These are phyloP conservation scores for Limanda limanda DNA, from an alignment of 2,113 vertebrate genomes.

Conservation along the genomic window DNA sequence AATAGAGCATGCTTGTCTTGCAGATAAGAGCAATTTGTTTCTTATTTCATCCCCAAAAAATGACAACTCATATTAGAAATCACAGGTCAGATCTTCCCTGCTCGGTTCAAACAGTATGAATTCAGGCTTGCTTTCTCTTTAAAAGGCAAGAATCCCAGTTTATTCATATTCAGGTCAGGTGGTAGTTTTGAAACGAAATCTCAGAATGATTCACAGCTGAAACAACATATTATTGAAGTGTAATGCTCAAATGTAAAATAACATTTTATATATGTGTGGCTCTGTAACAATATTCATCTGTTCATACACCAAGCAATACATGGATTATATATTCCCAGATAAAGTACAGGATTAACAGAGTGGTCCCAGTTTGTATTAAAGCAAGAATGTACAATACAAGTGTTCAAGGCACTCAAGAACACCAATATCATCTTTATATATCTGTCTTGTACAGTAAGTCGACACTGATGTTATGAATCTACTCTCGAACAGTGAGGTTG, in stretches of 20 bases:
- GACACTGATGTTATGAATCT: neutral
- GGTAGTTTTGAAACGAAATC: neutral
- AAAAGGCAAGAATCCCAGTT: neutral
- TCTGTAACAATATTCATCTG: conserved; percentile 38
- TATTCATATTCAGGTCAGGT: neutral
- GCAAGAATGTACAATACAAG: conserved; percentile 19
- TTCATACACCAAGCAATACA: conserved; percentile 12
- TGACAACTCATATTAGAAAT: neutral
- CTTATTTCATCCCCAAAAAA: neutral
- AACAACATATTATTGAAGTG: neutral
- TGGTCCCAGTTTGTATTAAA: conserved; percentile 14
- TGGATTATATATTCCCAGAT: conserved; percentile 13
- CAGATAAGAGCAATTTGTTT: neutral
- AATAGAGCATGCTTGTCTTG: too few relatives aligned
- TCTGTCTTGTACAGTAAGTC: neutral
- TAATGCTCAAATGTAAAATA: too few relatives aligned
- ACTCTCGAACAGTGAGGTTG: conserved; percentile 53
- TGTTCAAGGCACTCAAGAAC: conserved; percentile 8
- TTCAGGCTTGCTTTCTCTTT: neutral
- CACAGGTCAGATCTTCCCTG: neutral
- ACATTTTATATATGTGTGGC: neutral
- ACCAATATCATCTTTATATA: neutral
- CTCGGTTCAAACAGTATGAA: neutral
- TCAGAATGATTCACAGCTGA: neutral
- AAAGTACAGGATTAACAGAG: neutral